These are phyloP conservation scores for Kryptolebias marmoratus DNA, from an alignment of 2,113 vertebrate species.

Conservation along the genomic window DNA sequence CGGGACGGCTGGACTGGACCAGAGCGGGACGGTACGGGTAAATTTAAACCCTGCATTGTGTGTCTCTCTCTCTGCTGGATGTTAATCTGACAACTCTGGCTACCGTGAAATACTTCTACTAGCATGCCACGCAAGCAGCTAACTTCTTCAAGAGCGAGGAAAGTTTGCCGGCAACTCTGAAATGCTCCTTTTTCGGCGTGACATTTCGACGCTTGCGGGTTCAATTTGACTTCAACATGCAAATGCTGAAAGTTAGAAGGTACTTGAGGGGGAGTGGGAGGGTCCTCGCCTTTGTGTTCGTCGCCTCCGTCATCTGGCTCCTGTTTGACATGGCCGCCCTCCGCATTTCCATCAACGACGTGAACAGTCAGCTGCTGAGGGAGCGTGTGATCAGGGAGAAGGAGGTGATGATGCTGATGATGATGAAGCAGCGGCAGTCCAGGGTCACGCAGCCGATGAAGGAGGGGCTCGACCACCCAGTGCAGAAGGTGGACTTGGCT, in stretches of 20 bases:
- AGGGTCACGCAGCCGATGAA: conserved; percentile 17
- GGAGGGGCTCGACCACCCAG: conserved; percentile 54
- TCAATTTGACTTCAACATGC: neutral
- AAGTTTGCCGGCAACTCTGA: neutral
- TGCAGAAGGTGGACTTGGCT: conserved; percentile 52
- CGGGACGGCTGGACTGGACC: conserved; percentile 22
- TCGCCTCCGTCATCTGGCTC: conserved; percentile 91
- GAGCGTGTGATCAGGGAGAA: conserved; percentile 72
- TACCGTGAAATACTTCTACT: neutral
- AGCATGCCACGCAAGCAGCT: conserved; percentile 76
- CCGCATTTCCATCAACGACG: conserved; percentile 86
- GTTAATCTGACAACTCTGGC: conserved; percentile 17
- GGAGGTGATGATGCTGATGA: conserved; percentile 9
- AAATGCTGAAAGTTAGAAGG: conserved; percentile 81
- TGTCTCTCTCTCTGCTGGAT: neutral
- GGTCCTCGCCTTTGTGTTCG: conserved; percentile 87
- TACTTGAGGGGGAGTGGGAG: conserved; percentile 89
- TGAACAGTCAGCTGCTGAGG: conserved; percentile 76
- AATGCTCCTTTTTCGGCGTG: neutral
- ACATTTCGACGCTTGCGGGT: neutral
- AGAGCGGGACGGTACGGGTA: conserved; percentile 11
- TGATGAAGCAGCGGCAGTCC: conserved; percentile 34
- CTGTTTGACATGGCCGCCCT: conserved; percentile 96
- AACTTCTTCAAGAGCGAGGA: conserved; percentile 23
- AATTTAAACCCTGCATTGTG: neutral